Evolutionary conservation across 2,888 invertebrate species (phyloP), one percentile per base, ranked within the genome.

Genomic region (Lasioglossum vierecki): DNA sequence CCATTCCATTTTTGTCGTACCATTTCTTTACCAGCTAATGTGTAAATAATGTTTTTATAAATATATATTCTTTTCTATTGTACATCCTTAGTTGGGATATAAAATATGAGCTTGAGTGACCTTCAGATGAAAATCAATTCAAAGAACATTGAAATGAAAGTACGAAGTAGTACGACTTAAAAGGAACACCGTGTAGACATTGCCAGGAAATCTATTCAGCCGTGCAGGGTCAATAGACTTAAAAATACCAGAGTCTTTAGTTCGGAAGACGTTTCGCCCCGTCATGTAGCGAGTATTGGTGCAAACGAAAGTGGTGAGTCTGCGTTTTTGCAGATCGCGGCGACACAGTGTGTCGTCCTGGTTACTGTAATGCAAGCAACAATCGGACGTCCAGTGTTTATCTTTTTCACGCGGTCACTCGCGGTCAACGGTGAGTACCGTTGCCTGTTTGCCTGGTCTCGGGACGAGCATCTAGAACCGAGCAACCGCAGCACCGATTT

Each of bases 351-450:
- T n/a, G n/a, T 60, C 26, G 46, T 15, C 53, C 18, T 8, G 63
- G 39, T 22, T 71, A 87, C 83, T 79, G 87, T 92, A 88, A 89
- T 79, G 90, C 88, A 91, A 92, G 91, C 88, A 87, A 71, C 39
- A 71, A 82, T 79, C 77, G 83, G 72, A 44, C 49, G 74, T 89
- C 89, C 86, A 87, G 88, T 91, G 89, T 92, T 93, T 92, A 91
- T 91, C 93, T 91, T 91, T 89, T 88, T 79, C 88, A 85, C 85
- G 84, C 88, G 88, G 86, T 84, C 92, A 93, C 91, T 92, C 89
- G 91, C 93, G 93, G 93, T 93, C 93, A 93, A 88, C 89, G 83
- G 70, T 76, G 76, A 85, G 92, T 93, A 93, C 93, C 93, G 93
- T 93, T 92, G 91, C 83, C 15, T 80, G 80, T 83, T 83, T 49